Percentiles rank a stretch among this genome's conserved stretches.
Conservation (phyloP, 2,797 vertebrate genomes). For the Melanotaenia nigrans region DNA sequence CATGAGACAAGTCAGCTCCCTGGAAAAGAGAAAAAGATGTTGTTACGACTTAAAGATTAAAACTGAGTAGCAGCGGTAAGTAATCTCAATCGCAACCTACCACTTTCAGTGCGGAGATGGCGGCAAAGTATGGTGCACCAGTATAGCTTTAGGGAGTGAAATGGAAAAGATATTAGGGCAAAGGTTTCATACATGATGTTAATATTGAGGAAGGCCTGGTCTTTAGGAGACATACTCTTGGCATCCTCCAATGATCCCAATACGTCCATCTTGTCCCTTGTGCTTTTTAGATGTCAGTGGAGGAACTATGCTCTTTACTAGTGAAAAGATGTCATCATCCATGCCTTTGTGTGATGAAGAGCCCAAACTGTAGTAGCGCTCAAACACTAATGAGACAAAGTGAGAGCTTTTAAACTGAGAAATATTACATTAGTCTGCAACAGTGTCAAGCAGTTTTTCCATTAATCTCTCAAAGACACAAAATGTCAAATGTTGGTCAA, state of each 20-base stretch:
- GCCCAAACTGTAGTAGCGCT: slow-evolving; percentile 85
- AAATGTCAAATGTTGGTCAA: not conserved
- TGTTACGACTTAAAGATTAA: not conserved
- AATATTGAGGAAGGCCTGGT: not conserved
- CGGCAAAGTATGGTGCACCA: slow-evolving; percentile 97
- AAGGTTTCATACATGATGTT: not conserved
- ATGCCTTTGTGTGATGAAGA: slow-evolving; percentile 83
- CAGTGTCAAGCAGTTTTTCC: not conserved
- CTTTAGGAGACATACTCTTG: slow-evolving; percentile 88
- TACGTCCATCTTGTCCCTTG: slow-evolving; percentile 96
- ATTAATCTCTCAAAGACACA: not conserved
- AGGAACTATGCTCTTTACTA: slow-evolving; percentile 90
- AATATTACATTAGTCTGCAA: not conserved
- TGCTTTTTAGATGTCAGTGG: slow-evolving; percentile 89
- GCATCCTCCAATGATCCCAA: slow-evolving; percentile 95
- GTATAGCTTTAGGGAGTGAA: slow-evolving; percentile 88
- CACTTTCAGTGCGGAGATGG: slow-evolving; percentile 96
- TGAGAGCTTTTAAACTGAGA: not conserved
- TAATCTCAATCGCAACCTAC: slow-evolving; percentile 73
- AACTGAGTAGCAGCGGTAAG: not conserved
- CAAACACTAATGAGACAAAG: slow-evolving; percentile 85
- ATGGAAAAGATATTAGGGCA: slow-evolving; percentile 15
- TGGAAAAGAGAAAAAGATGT: slow-evolving; percentile 58
- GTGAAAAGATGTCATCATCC: slow-evolving; percentile 87
- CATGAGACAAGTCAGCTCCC: slow-evolving; percentile 96